Evolutionary conservation across 2,888 invertebrate genomes (phyloP).

Genomic region (Galerucella pusilla): DNA sequence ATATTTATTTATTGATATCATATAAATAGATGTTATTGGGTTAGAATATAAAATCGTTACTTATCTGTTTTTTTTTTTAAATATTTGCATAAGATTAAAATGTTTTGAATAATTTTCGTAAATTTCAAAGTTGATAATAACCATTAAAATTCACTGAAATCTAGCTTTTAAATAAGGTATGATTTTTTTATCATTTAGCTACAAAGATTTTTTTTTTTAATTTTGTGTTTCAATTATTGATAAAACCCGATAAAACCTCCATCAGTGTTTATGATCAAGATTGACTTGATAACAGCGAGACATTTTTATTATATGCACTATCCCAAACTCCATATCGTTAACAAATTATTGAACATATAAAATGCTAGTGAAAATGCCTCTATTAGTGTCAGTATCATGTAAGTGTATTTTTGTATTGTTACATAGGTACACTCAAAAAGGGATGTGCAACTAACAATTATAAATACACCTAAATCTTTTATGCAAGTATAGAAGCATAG

Average conservation of each 20-base stretch:
- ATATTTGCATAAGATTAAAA: not conserved
- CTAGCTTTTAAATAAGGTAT: no score
- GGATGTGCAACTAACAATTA: constrained; percentile 61
- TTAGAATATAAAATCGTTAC: not conserved
- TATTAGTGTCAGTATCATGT: constrained; percentile 22
- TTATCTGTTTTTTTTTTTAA: not conserved
- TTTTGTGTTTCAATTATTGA: not conserved
- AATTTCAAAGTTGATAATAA: no score
- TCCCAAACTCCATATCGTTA: constrained; percentile 10
- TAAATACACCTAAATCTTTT: constrained; percentile 55
- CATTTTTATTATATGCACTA: constrained; percentile 14
- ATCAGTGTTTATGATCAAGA: constrained; percentile 8
- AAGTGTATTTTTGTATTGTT: constrained; percentile 45
- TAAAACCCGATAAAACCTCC: not conserved
- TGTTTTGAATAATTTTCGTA: not conserved
- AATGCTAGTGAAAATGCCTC: constrained; percentile 7
- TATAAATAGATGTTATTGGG: no score
- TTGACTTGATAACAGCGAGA: constrained; percentile 10
- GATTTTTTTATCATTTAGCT: not conserved
- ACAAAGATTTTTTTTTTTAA: not conserved
- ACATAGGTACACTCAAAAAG: constrained; percentile 52
- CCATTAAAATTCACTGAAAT: no score
- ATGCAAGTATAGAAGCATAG: constrained; percentile 49
- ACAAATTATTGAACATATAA: constrained; percentile 4
- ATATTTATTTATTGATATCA: not conserved